A percentile compares a stretch with the other conserved stretches of the same genome.
phyloP scores from a whole-genome alignment of 35 echinoderm and acorn worm genomes.

The Lytechinus variegatus region DNA sequence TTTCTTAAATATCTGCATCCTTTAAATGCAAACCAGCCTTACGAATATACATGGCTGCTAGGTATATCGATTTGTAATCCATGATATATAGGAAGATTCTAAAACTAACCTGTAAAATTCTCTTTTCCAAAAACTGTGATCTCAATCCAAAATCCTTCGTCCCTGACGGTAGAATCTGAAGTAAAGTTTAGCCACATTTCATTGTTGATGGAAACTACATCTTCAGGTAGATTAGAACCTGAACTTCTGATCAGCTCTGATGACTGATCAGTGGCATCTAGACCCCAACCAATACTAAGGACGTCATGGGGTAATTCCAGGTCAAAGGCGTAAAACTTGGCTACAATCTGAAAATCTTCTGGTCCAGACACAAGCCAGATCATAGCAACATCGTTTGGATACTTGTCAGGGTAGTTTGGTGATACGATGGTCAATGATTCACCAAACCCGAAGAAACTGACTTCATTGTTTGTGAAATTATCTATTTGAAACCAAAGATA shows the following conservation, averaged over 20 bases:
- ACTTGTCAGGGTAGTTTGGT: background rate
- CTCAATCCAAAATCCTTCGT: slow-evolving; percentile 16
- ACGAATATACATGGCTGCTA: too few relatives aligned
- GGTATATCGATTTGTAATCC: too few relatives aligned
- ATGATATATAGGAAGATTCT: too few relatives aligned
- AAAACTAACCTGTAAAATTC: too few relatives aligned
- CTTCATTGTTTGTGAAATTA: background rate
- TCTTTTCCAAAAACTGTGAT: background rate
- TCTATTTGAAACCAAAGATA: too few relatives aligned
- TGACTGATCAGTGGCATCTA: background rate
- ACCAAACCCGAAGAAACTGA: background rate
- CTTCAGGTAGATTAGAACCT: background rate
- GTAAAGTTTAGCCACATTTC: slow-evolving; percentile 29
- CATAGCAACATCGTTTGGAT: background rate
- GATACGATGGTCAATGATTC: background rate
- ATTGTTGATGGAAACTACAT: slow-evolving; percentile 9
- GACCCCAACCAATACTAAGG: background rate
- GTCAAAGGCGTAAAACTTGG: background rate
- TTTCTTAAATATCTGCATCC: too few relatives aligned
- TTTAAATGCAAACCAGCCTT: too few relatives aligned
- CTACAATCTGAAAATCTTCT: background rate
- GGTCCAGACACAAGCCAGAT: slow-evolving; percentile 15
- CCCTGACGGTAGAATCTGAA: background rate
- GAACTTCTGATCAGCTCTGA: background rate
- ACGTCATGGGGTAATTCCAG: background rate